A percentile compares a stretch with the other conserved stretches of the same genome.
phyloP scores from a whole-genome alignment of 2,888 invertebrate genomes.

The Drosophila yooni region DNA sequence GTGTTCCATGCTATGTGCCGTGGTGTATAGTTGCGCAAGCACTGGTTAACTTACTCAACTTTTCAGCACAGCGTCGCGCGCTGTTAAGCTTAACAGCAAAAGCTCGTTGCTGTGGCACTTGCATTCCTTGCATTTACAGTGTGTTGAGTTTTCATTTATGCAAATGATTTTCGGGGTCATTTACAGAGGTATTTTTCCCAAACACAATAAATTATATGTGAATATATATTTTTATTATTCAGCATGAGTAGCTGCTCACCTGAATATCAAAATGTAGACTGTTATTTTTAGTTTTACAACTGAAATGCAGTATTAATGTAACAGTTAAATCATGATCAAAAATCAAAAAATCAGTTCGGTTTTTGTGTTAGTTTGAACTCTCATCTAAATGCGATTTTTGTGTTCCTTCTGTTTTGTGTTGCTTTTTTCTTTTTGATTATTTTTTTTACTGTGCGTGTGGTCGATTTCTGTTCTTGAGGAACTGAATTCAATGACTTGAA shows the following conservation, averaged over 20 bases:
- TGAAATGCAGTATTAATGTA: background rate
- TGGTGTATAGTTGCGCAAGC: slow-evolving; percentile 10
- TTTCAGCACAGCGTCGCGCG: background rate
- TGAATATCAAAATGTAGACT: background rate
- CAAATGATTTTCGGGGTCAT: background rate
- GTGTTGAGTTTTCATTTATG: slow-evolving; percentile 6
- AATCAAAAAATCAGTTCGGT: background rate
- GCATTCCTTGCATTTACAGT: background rate
- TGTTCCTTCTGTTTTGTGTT: slow-evolving; percentile 4
- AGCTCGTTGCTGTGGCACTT: slow-evolving; percentile 15
- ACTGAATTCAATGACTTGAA: slow-evolving; percentile 54
- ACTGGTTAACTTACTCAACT: slow-evolving; percentile 5
- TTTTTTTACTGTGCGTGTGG: slow-evolving; percentile 12
- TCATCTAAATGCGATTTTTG: background rate
- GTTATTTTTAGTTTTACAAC: background rate
- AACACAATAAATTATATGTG: background rate
- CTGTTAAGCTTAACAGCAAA: slow-evolving; percentile 18
- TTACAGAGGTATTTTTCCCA: background rate
- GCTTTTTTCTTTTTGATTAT: slow-evolving; percentile 7
- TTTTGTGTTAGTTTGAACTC: background rate
- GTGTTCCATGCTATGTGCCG: slow-evolving; percentile 28
- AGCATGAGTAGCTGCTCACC: background rate
- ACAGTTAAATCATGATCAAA: background rate
- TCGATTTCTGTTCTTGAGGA: slow-evolving; percentile 34
- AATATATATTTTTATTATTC: background rate